Percentiles rank a stretch among this genome's conserved stretches.
Conservation (phyloP, 2,113 vertebrate genomes). For the Corapipo altera region DNA sequence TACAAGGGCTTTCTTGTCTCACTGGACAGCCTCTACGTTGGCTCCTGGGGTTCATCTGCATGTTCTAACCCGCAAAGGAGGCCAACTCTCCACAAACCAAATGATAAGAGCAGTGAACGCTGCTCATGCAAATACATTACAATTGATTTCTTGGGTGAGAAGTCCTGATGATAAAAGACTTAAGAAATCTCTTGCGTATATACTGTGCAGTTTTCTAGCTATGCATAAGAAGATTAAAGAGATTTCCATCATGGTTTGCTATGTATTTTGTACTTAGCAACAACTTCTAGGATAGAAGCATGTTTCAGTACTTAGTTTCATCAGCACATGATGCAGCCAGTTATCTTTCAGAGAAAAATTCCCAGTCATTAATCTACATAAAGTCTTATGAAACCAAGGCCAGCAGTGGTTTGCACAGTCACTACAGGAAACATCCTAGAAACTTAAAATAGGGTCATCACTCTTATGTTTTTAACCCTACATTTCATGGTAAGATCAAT, state of each 20-base stretch:
- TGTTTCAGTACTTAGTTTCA: neutral
- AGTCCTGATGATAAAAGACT: neutral
- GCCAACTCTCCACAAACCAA: neutral
- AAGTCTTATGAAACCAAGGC: neutral
- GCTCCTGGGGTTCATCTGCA: neutral
- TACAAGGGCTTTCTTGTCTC: neutral
- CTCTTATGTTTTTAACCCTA: neutral
- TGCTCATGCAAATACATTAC: neutral
- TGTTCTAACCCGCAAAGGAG: neutral
- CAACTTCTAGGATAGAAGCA: neutral
- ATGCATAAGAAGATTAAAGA: neutral
- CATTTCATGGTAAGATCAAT: neutral
- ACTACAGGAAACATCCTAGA: neutral
- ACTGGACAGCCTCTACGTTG: neutral
- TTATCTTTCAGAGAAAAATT: neutral
- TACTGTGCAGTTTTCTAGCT: neutral
- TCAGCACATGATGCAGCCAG: neutral
- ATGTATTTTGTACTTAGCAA: constrained; percentile 8
- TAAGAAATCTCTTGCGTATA: neutral
- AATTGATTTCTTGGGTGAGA: neutral
- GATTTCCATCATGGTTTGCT: neutral
- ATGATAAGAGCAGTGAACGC: neutral
- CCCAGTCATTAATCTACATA: neutral
- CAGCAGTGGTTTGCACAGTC: neutral
- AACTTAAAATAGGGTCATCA: neutral